These are phyloP conservation scores for Podarcis lilfordi DNA, from an alignment of 2,797 vertebrate species.

Conservation along the genomic window DNA sequence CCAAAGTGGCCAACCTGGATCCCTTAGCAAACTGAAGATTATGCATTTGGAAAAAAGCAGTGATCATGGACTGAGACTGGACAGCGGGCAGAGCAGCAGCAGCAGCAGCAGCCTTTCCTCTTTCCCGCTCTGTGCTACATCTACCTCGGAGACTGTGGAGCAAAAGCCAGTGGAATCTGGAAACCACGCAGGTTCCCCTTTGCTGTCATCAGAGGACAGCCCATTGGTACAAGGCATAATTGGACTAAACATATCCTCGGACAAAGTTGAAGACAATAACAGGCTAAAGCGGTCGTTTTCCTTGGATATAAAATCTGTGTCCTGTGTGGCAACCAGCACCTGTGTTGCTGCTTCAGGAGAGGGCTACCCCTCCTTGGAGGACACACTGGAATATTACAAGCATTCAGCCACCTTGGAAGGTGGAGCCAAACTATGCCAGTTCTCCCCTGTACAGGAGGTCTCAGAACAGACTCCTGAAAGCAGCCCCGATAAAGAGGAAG, in stretches of 20 bases:
- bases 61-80: constrained; percentile 46
- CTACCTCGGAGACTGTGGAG: constrained; percentile 64
- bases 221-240: constrained; percentile 83
- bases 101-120: constrained; percentile 39
- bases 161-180: constrained; percentile 63
- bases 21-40: constrained; percentile 74
- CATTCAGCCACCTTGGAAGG: constrained; percentile 80
- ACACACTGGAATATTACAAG: constrained; percentile 84
- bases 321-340: constrained; percentile 74
- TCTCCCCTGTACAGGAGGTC: constrained; percentile 92
- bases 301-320: constrained; percentile 88
- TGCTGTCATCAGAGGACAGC: constrained; percentile 71
- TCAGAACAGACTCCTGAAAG: constrained; percentile 90
- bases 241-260: constrained; percentile 80
- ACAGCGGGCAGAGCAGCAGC: constrained; percentile 30
- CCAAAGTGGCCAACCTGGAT: constrained; percentile 63
- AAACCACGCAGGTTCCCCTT: constrained; percentile 14
- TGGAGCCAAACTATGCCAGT: constrained; percentile 86
- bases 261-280: constrained; percentile 84
- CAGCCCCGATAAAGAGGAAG: constrained; percentile 88
- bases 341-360: constrained; percentile 67
- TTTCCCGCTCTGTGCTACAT: constrained; percentile 48
- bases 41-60: constrained; percentile 74
- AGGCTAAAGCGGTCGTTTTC: constrained; percentile 93
- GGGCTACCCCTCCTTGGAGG: constrained; percentile 73